A percentile compares a stretch with the other conserved stretches of the same genome.
These are phyloP conservation scores for Tiliacea aurago DNA, from an alignment of 2,888 invertebrate genomes.

Conservation along the genomic window DNA sequence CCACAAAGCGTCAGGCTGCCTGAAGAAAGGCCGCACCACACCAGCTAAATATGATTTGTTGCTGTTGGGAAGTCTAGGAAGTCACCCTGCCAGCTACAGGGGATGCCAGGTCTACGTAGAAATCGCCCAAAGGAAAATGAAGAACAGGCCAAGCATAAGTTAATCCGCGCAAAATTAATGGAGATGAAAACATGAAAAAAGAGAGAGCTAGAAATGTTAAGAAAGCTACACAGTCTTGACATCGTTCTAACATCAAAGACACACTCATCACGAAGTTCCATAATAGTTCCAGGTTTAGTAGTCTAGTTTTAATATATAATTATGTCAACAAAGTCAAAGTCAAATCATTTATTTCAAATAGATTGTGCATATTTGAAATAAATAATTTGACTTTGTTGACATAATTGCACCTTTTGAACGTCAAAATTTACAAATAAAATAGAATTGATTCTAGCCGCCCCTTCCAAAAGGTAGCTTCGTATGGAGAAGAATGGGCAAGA, in stretches of 20 bases:
- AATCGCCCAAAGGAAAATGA: neutral
- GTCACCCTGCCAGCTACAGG: neutral
- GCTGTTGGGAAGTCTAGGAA: neutral
- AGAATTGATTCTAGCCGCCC: too few species aligned
- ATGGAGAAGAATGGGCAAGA: too few species aligned
- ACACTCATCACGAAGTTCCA: neutral
- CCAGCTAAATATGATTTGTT: neutral
- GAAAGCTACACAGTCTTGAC: slow-evolving; percentile 1
- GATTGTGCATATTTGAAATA: too few species aligned
- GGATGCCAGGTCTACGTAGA: neutral
- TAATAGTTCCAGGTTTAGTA: too few species aligned
- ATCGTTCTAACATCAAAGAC: neutral
- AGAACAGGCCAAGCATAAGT: neutral
- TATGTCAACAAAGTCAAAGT: too few species aligned
- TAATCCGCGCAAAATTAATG: neutral
- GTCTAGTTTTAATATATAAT: neutral
- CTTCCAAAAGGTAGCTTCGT: too few species aligned
- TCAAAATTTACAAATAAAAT: too few species aligned
- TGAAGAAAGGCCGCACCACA: neutral
- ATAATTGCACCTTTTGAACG: too few species aligned
- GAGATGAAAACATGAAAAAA: neutral
- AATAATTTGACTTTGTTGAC: too few species aligned
- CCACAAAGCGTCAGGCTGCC: neutral
- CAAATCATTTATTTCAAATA: too few species aligned
- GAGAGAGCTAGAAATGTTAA: neutral